phyloP scores from a whole-genome alignment of 2,113 vertebrate species.

The Dicaeum eximium region DNA sequence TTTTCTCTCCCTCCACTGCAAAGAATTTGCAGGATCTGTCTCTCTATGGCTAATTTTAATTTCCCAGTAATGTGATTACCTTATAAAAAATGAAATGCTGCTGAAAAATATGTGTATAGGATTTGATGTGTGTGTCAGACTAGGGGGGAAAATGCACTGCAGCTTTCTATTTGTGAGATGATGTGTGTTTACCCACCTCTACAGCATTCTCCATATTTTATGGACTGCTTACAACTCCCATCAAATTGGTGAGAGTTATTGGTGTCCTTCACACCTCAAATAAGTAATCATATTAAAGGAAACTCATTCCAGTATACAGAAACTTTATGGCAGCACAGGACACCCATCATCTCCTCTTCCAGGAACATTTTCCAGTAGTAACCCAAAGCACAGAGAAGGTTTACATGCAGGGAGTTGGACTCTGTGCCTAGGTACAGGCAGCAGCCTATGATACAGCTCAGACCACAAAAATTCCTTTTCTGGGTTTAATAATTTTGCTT shows the following conservation, averaged over 20 bases:
- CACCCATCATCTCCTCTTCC: not conserved
- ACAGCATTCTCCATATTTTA: not conserved
- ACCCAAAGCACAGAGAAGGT: not conserved
- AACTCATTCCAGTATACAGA: not conserved
- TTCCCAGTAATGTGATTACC: not conserved
- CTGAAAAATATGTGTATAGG: not conserved
- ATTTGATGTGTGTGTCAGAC: not conserved
- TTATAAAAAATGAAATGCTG: not conserved
- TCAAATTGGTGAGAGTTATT: not conserved
- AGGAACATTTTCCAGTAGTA: not conserved
- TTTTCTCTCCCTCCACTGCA: not conserved
- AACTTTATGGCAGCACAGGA: not conserved
- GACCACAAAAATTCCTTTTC: not conserved
- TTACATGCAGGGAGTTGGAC: not conserved
- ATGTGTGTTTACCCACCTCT: not conserved
- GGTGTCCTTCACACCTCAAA: constrained; percentile 3
- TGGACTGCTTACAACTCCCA: not conserved
- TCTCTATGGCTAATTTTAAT: not conserved
- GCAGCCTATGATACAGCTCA: not conserved
- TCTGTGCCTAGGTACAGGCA: not conserved
- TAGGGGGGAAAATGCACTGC: not conserved
- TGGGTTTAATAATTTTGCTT: not conserved
- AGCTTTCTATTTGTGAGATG: not conserved
- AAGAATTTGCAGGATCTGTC: not conserved
- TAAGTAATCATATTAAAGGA: not conserved